Conservation (phyloP, 2,888 invertebrate genomes). For the Perizoma affinitatum region DNA sequence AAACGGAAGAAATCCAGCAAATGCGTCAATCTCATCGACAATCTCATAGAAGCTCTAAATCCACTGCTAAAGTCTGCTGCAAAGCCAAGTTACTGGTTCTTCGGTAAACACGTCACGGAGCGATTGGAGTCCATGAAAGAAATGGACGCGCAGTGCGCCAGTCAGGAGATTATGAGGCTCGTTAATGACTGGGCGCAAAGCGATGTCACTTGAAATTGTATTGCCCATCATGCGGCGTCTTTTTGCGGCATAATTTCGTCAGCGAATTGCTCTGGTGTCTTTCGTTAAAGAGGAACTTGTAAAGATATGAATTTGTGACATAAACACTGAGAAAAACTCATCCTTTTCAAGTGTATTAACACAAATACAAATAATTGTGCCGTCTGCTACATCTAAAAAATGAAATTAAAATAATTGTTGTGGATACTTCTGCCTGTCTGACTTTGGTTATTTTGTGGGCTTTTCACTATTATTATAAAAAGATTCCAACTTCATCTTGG, state of each 20-base stretch:
- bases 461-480: too few relatives aligned
- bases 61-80: constrained; percentile 49
- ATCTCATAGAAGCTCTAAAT: constrained; percentile 63
- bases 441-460: too few relatives aligned
- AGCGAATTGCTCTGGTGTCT: too few relatives aligned
- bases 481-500: too few relatives aligned
- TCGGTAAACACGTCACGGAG: constrained; percentile 70
- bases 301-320: too few relatives aligned
- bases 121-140: constrained; percentile 63
- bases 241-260: background rate
- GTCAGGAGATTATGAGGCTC: constrained; percentile 56
- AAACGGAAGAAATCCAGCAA: constrained; percentile 47
- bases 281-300: too few relatives aligned
- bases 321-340: too few relatives aligned
- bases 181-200: constrained; percentile 42
- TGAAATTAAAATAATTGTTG: too few relatives aligned
- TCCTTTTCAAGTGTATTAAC: too few relatives aligned
- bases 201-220: constrained; percentile 21
- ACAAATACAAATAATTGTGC: too few relatives aligned
- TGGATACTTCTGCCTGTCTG: too few relatives aligned
- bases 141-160: constrained; percentile 61
- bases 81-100: constrained; percentile 60
- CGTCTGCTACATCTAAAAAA: too few relatives aligned
- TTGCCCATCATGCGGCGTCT: background rate
- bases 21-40: constrained; percentile 63